A percentile compares a stretch with the other conserved stretches of the same genome.
Conservation (phyloP, 2,113 vertebrate species). For the Spermophilus dauricus region DNA sequence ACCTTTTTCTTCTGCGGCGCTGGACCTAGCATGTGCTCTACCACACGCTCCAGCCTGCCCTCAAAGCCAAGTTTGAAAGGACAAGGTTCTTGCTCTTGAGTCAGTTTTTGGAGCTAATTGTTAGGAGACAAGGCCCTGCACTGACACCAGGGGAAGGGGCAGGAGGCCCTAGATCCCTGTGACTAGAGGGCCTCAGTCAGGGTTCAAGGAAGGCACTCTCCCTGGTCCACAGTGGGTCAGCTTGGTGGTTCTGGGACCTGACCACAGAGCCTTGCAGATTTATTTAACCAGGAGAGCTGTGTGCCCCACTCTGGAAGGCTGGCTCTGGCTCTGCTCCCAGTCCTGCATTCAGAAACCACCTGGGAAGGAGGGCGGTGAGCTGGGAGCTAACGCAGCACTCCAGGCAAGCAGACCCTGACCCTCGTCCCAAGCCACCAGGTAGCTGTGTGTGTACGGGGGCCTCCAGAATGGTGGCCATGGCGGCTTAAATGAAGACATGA, state of each 20-base stretch:
- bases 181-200: neutral
- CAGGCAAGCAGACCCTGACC: neutral
- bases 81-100: neutral
- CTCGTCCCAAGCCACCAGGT: no score
- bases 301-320: neutral
- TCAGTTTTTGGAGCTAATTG: no score
- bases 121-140: fast-evolving
- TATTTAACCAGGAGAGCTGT: no score
- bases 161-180: no score
- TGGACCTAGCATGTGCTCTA: neutral
- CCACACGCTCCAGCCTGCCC: neutral
- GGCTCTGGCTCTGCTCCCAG: neutral
- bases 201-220: neutral
- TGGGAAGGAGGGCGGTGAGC: neutral
- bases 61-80: neutral
- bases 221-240: no score
- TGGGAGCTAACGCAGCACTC: neutral
- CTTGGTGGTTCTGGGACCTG: fast-evolving
- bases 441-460: neutral
- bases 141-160: no score
- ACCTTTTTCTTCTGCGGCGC: no score
- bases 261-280: no score
- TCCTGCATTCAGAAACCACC: neutral
- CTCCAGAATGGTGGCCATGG: fast-evolving
- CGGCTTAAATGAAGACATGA: neutral